A percentile compares a stretch with the other conserved stretches of the same genome.
Evolutionary conservation across 2,888 invertebrate species (phyloP).

Genomic region (Ophonus ardosiacus): DNA sequence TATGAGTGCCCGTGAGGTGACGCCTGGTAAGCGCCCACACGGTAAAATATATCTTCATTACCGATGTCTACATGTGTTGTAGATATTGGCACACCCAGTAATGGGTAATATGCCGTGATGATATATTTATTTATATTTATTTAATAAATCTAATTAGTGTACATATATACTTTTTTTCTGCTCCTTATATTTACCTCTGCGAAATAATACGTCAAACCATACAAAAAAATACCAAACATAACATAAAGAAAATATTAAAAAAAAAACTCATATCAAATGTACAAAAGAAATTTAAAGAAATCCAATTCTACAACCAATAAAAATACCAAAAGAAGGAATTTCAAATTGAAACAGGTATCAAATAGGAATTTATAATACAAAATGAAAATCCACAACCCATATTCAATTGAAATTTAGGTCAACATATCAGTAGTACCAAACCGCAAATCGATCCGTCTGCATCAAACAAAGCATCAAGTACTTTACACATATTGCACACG

Average conservation of each 20-base stretch:
- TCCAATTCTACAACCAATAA: slow-evolving; percentile 19
- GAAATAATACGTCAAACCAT: slow-evolving; percentile 27
- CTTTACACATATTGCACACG: not conserved
- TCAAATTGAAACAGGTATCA: not conserved
- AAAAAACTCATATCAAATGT: slow-evolving; percentile 11
- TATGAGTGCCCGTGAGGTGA: too few species aligned
- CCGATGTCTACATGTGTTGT: too few species aligned
- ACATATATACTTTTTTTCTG: not conserved
- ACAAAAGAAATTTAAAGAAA: slow-evolving; percentile 6
- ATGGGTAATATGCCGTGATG: too few species aligned
- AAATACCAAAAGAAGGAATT: slow-evolving; percentile 14
- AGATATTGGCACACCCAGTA: too few species aligned
- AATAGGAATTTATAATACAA: not conserved
- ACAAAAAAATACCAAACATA: slow-evolving; percentile 35
- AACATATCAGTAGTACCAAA: slow-evolving; percentile 4
- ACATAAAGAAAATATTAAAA: slow-evolving; percentile 14
- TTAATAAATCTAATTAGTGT: not conserved
- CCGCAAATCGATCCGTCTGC: slow-evolving; percentile 4
- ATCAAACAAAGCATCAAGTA: not conserved
- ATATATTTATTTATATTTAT: too few species aligned
- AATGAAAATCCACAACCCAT: not conserved
- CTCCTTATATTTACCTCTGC: slow-evolving; percentile 31
- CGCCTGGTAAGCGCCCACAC: too few species aligned
- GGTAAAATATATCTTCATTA: too few species aligned
- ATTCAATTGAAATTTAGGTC: not conserved